Evolutionary conservation across 2,888 invertebrate genomes (phyloP).

Genomic region (Parapristionchus giblindavisi): DNA sequence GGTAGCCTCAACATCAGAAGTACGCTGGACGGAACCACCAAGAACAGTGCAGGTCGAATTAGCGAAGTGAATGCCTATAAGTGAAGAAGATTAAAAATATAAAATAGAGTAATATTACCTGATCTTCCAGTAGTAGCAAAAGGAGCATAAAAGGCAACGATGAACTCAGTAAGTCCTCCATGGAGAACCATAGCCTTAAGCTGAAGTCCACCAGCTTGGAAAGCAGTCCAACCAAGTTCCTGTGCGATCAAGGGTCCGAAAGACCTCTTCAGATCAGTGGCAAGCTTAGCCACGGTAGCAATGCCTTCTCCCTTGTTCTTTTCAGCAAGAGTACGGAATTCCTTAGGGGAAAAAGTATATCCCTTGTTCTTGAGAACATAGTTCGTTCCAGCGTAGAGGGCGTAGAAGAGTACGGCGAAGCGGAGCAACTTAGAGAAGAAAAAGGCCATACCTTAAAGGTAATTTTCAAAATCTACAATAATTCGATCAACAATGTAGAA

Average conservation of each 20-base stretch:
- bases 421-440: slow-evolving; percentile 58
- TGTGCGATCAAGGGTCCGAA: slow-evolving; percentile 30
- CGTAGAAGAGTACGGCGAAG: slow-evolving; percentile 48
- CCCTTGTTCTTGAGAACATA: slow-evolving; percentile 56
- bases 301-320: slow-evolving; percentile 41
- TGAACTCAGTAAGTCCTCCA: slow-evolving; percentile 62
- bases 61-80: slow-evolving; percentile 66
- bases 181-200: slow-evolving; percentile 54
- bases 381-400: slow-evolving; percentile 46
- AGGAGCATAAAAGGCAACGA: slow-evolving; percentile 59
- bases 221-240: slow-evolving; percentile 36
- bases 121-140: slow-evolving; percentile 58
- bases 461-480: too few relatives aligned
- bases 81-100: not conserved
- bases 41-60: slow-evolving; percentile 68
- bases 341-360: slow-evolving; percentile 62
- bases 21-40: slow-evolving; percentile 61
- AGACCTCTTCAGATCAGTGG: slow-evolving; percentile 11
- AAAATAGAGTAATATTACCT: slow-evolving; percentile 42
- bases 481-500: too few relatives aligned
- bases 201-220: slow-evolving; percentile 53
- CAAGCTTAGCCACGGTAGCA: slow-evolving; percentile 31
- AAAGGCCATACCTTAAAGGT: slow-evolving; percentile 56
- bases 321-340: slow-evolving; percentile 58
- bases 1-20: slow-evolving; percentile 44